Percentiles rank a stretch among this genome's conserved stretches.
These are phyloP conservation scores for Catharus ustulatus DNA, from an alignment of 2,797 vertebrate genomes.

Conservation along the genomic window DNA sequence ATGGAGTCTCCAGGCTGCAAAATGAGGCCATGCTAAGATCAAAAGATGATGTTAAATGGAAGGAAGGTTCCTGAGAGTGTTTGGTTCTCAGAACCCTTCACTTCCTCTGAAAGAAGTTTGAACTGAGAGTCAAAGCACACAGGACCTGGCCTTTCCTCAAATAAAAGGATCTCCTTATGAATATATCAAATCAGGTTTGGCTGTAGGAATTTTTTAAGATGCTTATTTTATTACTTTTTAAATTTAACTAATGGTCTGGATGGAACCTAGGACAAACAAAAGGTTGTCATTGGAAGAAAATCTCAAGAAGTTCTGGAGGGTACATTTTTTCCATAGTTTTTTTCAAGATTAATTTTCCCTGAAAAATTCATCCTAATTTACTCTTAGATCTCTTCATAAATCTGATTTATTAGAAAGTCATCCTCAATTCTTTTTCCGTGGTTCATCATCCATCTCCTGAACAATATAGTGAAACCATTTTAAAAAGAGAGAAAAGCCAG, in stretches of 20 bases:
- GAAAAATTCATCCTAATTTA: background rate
- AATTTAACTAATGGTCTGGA: background rate
- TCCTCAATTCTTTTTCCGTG: background rate
- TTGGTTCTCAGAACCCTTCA: background rate
- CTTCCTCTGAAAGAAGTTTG: background rate
- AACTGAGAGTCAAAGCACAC: background rate
- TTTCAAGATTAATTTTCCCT: background rate
- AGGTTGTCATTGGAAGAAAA: background rate
- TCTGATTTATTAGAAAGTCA: constrained; percentile 3
- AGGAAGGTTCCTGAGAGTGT: background rate
- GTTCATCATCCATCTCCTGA: background rate
- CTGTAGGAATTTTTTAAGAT: background rate
- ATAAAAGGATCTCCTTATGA: fast-evolving
- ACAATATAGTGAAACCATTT: background rate
- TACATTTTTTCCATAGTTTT: background rate
- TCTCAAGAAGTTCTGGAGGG: background rate
- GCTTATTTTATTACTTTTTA: background rate
- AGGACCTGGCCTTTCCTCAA: background rate
- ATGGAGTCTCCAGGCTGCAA: background rate
- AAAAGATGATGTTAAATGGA: background rate
- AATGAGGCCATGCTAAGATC: background rate
- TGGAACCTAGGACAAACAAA: background rate
- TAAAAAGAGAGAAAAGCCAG: background rate
- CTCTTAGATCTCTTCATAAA: background rate
- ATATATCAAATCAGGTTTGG: background rate